Evolutionary conservation across 2,888 invertebrate genomes (phyloP).

Genomic region (Drosophila kambysellisi): DNA sequence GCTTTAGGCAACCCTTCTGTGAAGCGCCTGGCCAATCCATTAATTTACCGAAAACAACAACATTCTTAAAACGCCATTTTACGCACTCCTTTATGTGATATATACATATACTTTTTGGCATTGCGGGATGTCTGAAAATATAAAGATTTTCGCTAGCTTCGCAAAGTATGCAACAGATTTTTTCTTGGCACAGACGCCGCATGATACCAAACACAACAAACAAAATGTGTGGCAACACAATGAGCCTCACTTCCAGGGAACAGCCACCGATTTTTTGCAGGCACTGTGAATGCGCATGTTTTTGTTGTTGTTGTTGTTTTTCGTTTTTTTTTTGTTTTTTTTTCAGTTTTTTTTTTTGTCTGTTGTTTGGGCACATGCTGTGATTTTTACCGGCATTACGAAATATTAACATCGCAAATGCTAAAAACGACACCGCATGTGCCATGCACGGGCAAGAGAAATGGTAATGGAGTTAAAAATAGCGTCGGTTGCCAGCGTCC

Average conservation of each 20-base stretch:
- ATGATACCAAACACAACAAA: constrained; percentile 54
- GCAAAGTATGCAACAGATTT: constrained; percentile 75
- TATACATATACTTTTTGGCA: constrained; percentile 33
- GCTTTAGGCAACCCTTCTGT: constrained; percentile 13
- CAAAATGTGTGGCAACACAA: constrained; percentile 31
- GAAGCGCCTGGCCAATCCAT: constrained; percentile 28
- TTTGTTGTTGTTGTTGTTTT: neutral
- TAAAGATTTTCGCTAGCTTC: constrained; percentile 57
- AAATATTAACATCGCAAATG: constrained; percentile 74
- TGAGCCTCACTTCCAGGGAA: constrained; percentile 25
- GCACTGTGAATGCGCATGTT: constrained; percentile 28
- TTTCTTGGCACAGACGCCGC: constrained; percentile 59
- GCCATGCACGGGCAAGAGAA: constrained; percentile 47
- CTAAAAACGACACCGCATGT: constrained; percentile 55
- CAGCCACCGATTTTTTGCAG: constrained; percentile 64
- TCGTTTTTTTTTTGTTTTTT: neutral
- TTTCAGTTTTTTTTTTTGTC: constrained; percentile 14
- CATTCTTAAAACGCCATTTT: constrained; percentile 41
- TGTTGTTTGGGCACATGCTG: constrained; percentile 60
- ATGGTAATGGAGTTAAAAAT: constrained; percentile 57
- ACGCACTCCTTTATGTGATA: constrained; percentile 17
- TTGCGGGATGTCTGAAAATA: constrained; percentile 63
- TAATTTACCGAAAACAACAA: constrained; percentile 40
- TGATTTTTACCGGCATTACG: constrained; percentile 77
- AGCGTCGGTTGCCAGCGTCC: neutral